phyloP scores from a whole-genome alignment of 2,888 invertebrate genomes.

The Hanleya hanleyi region DNA sequence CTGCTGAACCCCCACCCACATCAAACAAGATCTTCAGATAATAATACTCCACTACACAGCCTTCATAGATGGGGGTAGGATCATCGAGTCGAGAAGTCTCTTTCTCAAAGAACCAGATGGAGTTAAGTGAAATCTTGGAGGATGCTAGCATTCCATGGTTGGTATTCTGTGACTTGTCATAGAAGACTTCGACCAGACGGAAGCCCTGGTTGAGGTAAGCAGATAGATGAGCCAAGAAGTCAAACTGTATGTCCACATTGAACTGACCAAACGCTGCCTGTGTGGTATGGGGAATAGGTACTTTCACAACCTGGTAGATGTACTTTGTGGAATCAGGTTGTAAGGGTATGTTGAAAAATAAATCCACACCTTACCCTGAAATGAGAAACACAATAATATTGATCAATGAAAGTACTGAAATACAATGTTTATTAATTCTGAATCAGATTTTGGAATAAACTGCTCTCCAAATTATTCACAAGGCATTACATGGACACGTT shows the following conservation, averaged over 20 bases:
- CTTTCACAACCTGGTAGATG: conserved; percentile 57
- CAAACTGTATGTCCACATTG: conserved; percentile 44
- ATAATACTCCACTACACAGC: conserved; percentile 23
- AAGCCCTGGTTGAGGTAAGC: conserved; percentile 61
- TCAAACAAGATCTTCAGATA: conserved; percentile 20
- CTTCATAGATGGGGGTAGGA: conserved; percentile 60
- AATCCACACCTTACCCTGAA: conserved; percentile 62
- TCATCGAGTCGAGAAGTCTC: conserved; percentile 52
- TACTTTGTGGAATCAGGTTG: conserved; percentile 46
- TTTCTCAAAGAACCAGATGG: conserved; percentile 69
- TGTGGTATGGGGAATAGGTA: conserved; percentile 38
- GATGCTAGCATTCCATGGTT: conserved; percentile 19
- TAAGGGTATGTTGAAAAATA: conserved; percentile 65
- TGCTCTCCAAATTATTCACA: too few species aligned
- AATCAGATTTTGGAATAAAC: too few species aligned
- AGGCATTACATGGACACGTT: too few species aligned
- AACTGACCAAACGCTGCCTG: conserved; percentile 34
- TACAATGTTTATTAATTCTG: too few species aligned
- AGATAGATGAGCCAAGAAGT: conserved; percentile 59
- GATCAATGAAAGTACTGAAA: too few species aligned
- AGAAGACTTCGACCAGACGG: conserved; percentile 66
- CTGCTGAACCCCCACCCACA: conserved; percentile 28
- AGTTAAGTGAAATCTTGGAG: conserved; percentile 40
- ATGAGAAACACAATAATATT: too few species aligned
- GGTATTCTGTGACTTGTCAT: conserved; percentile 42